Base-by-base conservation (phyloP, 1,140 invertebrate species). In the Coenobita brevimanus region DNA sequence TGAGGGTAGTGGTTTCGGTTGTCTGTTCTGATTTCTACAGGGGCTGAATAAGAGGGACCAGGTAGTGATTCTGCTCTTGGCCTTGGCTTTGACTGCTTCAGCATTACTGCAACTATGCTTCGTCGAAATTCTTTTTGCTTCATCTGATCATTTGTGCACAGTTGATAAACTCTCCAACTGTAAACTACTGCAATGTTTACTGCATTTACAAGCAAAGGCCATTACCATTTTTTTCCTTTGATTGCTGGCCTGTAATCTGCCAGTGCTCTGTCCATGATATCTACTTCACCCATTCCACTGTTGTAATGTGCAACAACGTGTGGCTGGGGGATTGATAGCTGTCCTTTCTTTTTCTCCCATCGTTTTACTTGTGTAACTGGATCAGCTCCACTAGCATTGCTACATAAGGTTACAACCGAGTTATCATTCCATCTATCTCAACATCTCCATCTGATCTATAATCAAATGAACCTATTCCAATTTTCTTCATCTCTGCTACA, bases 211-310 rank as follows among this genome's bases (percentile, higher is more conserved):
- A 84, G 36, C 6, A 88, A 24, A 33, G 62, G n/a, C 62, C 75
- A 88, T 24, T 71, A 88, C 86, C 86, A 88, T 82, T 88, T 88
- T 43, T 88, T 81, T 17, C 43, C 76, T 69, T n/a, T 38, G 24
- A 81, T 80, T 60, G 36, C 8, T 41, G 76, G 54, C 41, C 86
- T 81, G 46, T 81, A 88, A 43, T 67, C 27, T 6, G 73, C 57
- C 2, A 87, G 69, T 64, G 36, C 33, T 60, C 57, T 64, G 60
- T 87, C 84, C 73, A 87, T 50, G 36, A 79, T 3, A 46, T 80
- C 71, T 57, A n/a, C n/a, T n/a, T n/a, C n/a, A n/a, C n/a, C n/a
- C n/a, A n/a, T n/a, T n/a, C n/a, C n/a, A n/a, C n/a, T 62, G 57
- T 87, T 87, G 62, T 87, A 87, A 3, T n/a, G n/a, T 50, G 71